phyloP scores from a whole-genome alignment of 1,140 invertebrate species.

The Drusus annulatus region DNA sequence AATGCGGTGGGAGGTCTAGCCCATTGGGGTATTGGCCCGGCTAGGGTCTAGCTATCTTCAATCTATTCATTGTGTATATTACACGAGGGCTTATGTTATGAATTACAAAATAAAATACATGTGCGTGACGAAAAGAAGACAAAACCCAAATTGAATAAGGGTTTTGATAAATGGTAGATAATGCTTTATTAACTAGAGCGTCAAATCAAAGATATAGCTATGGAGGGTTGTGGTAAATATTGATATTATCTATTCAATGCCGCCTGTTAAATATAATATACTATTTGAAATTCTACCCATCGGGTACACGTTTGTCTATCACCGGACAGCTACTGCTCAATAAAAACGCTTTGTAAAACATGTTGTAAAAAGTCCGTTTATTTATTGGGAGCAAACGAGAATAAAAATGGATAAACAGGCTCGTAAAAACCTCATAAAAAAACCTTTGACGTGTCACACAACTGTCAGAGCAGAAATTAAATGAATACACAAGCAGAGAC shows the following conservation, averaged over 20 bases:
- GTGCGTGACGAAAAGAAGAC: no score
- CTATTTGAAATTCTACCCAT: no score
- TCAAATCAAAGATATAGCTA: no score
- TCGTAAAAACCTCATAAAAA: constrained; percentile 41
- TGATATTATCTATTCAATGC: no score
- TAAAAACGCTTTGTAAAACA: constrained; percentile 4
- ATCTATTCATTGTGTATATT: constrained; percentile 7
- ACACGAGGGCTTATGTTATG: background rate
- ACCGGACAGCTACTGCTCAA: background rate
- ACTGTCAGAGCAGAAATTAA: constrained; percentile 38
- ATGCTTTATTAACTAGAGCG: no score
- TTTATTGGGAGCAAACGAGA: constrained; percentile 31
- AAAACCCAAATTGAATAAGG: no score
- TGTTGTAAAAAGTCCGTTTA: background rate
- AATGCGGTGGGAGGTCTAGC: constrained; percentile 23
- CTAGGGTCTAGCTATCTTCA: background rate
- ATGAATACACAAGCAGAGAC: constrained; percentile 34
- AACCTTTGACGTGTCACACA: constrained; percentile 43
- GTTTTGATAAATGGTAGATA: no score
- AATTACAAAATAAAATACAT: background rate
- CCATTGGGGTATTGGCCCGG: no score
- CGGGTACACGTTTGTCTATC: no score
- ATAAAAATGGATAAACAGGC: constrained; percentile 37
- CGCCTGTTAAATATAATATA: no score
- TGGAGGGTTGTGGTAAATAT: no score